phyloP scores from a whole-genome alignment of 2,113 vertebrate species.

The Phalacrocorax carbo region DNA sequence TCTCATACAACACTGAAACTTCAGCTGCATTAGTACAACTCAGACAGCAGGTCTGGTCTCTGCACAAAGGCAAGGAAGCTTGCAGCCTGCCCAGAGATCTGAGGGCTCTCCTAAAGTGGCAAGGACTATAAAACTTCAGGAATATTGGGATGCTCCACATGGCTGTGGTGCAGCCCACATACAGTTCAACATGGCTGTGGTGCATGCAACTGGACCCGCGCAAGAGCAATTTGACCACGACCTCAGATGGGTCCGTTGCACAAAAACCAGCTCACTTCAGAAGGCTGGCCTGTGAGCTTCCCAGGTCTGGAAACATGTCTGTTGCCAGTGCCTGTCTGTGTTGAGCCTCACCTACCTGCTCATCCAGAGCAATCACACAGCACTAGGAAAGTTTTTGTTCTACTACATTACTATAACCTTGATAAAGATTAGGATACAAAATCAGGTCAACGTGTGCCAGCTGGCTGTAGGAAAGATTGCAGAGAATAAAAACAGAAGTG shows the following conservation, averaged over 20 bases:
- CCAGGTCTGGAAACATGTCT: neutral
- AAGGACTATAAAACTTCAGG: neutral
- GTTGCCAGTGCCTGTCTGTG: neutral
- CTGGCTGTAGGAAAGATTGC: neutral
- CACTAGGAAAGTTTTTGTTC: neutral
- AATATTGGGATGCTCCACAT: neutral
- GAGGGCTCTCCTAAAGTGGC: neutral
- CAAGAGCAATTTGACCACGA: neutral
- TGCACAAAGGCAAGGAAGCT: neutral
- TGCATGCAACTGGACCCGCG: no score
- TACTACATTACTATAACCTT: neutral
- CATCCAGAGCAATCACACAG: neutral
- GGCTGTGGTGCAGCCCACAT: neutral
- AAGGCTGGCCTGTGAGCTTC: neutral
- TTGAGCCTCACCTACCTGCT: neutral
- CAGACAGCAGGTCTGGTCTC: neutral
- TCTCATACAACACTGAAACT: neutral
- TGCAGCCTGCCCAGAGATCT: neutral
- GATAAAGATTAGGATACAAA: neutral
- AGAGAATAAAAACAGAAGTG: neutral
- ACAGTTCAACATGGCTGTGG: neutral
- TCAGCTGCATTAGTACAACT: neutral
- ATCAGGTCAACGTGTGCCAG: neutral
- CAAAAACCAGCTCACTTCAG: neutral
- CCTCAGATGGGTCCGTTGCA: neutral